phyloP scores from a whole-genome alignment of 2,797 vertebrate genomes.

The Podarcis lilfordi region DNA sequence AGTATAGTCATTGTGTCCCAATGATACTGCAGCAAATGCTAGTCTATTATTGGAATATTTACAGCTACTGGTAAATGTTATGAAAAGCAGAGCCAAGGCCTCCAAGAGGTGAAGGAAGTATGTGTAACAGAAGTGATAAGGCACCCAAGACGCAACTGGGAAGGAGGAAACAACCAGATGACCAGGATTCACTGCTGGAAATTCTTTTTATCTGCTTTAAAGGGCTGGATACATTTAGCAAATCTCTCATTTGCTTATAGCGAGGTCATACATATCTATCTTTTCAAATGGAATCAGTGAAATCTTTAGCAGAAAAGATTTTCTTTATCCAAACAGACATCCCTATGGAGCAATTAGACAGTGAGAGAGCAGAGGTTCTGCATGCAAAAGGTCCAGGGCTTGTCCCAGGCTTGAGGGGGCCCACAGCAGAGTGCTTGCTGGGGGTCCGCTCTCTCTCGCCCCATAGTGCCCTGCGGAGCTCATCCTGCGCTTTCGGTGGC shows the following conservation, averaged over 20 bases:
- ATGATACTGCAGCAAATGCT: constrained; percentile 30
- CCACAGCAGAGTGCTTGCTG: neutral
- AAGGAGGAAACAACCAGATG: neutral
- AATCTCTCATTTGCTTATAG: neutral
- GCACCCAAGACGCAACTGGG: rapidly evolving
- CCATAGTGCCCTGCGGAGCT: no score
- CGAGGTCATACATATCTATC: neutral
- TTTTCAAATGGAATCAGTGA: neutral
- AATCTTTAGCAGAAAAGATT: neutral
- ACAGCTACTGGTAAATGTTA: constrained; percentile 19
- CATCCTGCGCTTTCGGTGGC: no score
- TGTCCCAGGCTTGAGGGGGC: neutral
- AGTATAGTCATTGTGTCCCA: constrained; percentile 10
- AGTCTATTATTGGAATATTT: constrained; percentile 17
- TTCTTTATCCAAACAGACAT: neutral
- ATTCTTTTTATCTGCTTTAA: neutral
- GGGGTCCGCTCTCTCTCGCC: neutral
- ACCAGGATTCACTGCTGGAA: no score
- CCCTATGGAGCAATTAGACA: neutral
- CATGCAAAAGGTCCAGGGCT: neutral
- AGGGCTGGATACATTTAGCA: neutral
- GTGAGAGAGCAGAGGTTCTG: neutral
- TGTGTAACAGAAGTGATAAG: neutral
- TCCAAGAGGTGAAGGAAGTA: neutral
- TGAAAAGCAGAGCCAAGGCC: neutral